These are phyloP conservation scores for Lepidocolaptes lacrymiger DNA, from an alignment of 2,797 vertebrate species.

Conservation along the genomic window DNA sequence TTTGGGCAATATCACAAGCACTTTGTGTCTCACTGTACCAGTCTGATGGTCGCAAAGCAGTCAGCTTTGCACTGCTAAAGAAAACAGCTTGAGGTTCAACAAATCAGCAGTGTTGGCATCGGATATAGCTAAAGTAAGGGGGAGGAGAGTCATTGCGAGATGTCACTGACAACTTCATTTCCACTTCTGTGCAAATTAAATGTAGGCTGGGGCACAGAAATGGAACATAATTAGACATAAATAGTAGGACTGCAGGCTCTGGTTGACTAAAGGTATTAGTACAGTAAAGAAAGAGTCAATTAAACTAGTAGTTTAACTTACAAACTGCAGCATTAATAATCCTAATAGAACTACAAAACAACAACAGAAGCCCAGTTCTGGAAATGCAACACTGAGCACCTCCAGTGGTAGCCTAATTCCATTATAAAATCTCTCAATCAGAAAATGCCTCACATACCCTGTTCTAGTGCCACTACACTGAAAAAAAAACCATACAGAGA, in stretches of 20 bases:
- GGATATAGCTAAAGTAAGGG: constrained; percentile 31
- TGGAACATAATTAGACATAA: constrained; percentile 4
- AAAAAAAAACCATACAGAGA: not conserved
- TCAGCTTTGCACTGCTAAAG: constrained; percentile 8
- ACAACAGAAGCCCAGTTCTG: not conserved
- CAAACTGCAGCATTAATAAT: not conserved
- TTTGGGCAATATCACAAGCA: not conserved
- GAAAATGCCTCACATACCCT: not conserved
- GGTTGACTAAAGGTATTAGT: not conserved
- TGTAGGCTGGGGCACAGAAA: constrained; percentile 26
- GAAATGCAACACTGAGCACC: not conserved
- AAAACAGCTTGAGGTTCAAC: constrained; percentile 44
- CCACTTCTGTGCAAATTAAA: constrained; percentile 39
- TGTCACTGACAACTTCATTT: constrained; percentile 37
- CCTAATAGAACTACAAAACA: not conserved
- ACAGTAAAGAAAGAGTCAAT: not conserved
- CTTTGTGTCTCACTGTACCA: not conserved
- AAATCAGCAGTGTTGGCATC: constrained; percentile 36
- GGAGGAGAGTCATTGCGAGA: constrained; percentile 15
- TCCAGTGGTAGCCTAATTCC: not conserved
- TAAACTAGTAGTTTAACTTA: not conserved
- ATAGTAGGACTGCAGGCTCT: constrained; percentile 7
- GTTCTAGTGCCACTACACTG: not conserved
- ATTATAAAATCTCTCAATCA: not conserved
- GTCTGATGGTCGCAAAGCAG: not conserved